A percentile compares a stretch with the other conserved stretches of the same genome.
Evolutionary conservation across 2,113 vertebrate genomes (phyloP).

Genomic region (Cyphomyrus discorhynchus): DNA sequence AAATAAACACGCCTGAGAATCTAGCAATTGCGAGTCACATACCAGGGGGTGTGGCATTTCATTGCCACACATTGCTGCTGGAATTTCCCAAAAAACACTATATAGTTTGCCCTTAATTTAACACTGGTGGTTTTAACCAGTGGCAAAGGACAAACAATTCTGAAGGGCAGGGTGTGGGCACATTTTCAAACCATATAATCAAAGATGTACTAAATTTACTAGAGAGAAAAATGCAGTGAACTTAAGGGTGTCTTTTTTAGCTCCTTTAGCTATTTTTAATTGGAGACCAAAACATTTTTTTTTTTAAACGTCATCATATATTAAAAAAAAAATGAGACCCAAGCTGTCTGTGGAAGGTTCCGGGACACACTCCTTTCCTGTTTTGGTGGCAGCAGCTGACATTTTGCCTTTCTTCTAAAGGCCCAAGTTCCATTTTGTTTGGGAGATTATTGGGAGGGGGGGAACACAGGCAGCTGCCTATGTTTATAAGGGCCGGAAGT

Average conservation of each 20-base stretch:
- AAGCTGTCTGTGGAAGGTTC: background rate
- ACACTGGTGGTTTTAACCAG: constrained; percentile 25
- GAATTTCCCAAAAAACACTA: constrained; percentile 24
- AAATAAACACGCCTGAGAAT: background rate
- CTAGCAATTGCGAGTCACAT: background rate
- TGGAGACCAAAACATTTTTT: background rate
- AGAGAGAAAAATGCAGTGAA: constrained; percentile 18
- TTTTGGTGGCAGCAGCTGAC: background rate
- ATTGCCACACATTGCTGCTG: constrained; percentile 21
- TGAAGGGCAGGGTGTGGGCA: constrained; percentile 38
- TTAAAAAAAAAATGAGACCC: background rate
- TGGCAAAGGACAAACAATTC: constrained; percentile 28
- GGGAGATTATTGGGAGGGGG: background rate
- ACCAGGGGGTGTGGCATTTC: constrained; percentile 16
- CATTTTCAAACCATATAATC: constrained; percentile 16
- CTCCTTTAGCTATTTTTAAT: background rate
- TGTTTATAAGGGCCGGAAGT: constrained; percentile 11
- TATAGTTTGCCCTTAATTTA: constrained; percentile 28
- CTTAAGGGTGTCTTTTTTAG: background rate
- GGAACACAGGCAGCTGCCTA: constrained; percentile 13
- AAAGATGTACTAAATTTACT: constrained; percentile 25
- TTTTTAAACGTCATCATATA: background rate
- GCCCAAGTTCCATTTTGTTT: background rate
- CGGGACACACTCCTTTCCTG: background rate
- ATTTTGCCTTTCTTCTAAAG: background rate